phyloP scores from a whole-genome alignment of 2,113 vertebrate genomes.

The Benitochromis conjunctus region DNA sequence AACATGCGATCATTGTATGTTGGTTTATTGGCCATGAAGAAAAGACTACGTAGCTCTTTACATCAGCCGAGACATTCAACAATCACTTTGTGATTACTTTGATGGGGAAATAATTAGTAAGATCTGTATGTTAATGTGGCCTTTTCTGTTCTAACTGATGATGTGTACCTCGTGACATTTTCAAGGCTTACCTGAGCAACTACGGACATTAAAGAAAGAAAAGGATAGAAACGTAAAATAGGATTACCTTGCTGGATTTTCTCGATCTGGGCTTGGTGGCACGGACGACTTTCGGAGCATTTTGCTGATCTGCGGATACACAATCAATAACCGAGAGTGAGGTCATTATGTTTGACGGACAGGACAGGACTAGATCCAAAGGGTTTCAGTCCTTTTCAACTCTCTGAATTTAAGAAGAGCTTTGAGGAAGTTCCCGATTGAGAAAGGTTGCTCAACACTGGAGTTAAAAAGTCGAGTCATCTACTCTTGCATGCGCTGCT shows the following conservation, averaged over 20 bases:
- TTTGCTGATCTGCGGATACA: constrained; percentile 78
- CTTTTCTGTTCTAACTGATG: background rate
- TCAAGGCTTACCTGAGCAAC: background rate
- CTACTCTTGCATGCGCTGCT: background rate
- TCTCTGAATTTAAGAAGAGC: background rate
- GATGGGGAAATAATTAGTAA: background rate
- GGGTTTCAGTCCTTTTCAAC: background rate
- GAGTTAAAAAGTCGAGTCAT: background rate
- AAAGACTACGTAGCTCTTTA: background rate
- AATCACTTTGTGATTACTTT: background rate
- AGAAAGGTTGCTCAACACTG: background rate
- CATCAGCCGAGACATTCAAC: background rate
- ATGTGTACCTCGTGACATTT: background rate
- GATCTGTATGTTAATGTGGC: background rate
- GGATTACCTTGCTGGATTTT: constrained; percentile 85
- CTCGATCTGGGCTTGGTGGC: constrained; percentile 80
- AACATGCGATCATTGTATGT: background rate
- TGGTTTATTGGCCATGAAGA: background rate
- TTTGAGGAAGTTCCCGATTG: background rate
- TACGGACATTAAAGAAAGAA: background rate
- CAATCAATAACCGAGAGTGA: constrained; percentile 28
- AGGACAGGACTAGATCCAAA: background rate
- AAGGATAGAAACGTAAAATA: background rate
- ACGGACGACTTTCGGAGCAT: constrained; percentile 80
- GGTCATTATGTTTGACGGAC: background rate